Percentiles rank a stretch among this genome's conserved stretches.
These are phyloP conservation scores for Micrasema longulum DNA, from an alignment of 1,140 invertebrate genomes.

Conservation along the genomic window DNA sequence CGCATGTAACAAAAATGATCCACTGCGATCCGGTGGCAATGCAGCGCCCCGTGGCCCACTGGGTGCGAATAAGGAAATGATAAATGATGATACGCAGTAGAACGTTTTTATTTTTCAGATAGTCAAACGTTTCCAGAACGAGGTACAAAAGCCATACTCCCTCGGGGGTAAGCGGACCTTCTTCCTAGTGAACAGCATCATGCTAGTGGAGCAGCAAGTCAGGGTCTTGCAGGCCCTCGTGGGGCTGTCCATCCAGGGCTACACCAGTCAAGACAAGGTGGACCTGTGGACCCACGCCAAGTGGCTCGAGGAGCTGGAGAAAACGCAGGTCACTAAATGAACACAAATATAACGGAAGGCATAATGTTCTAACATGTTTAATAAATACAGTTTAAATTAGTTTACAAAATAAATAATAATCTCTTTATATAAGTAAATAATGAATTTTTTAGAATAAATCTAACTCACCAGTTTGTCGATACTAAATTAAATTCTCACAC, in stretches of 20 bases:
- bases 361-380: too few relatives aligned
- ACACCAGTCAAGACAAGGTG: constrained; percentile 71
- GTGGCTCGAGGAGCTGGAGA: constrained; percentile 76
- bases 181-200: constrained; percentile 84
- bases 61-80: too few relatives aligned
- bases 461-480: too few relatives aligned
- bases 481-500: too few relatives aligned
- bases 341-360: too few relatives aligned
- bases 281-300: constrained; percentile 76
- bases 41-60: too few relatives aligned
- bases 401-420: too few relatives aligned
- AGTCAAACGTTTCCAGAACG: constrained; percentile 59
- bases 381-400: too few relatives aligned
- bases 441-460: too few relatives aligned
- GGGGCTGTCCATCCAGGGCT: constrained; percentile 66
- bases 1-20: too few relatives aligned
- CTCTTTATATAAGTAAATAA: too few relatives aligned
- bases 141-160: constrained; percentile 62
- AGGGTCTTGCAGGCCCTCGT: constrained; percentile 68
- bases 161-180: constrained; percentile 78
- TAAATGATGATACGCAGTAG: neutral
- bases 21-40: too few relatives aligned
- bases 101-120: constrained; percentile 45
- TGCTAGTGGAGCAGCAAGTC: constrained; percentile 84
- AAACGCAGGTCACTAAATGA: constrained; percentile 75